A percentile compares a stretch with the other conserved stretches of the same genome.
phyloP scores from a whole-genome alignment of 64 coral and sea anemone species.

The Montipora foliosa region DNA sequence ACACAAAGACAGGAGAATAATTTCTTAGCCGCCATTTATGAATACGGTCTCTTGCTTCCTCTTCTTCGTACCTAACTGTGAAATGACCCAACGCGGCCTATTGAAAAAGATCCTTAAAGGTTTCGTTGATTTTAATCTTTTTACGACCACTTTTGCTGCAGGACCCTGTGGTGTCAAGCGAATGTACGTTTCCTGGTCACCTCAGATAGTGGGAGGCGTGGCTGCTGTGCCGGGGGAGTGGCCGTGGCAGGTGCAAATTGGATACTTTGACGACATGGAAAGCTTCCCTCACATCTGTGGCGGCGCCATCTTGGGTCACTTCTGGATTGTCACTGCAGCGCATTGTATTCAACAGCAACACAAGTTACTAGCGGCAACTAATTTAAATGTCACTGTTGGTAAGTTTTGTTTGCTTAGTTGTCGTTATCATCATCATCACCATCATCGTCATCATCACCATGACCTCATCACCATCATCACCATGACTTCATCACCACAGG shows the following conservation, averaged over 20 bases:
- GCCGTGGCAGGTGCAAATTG: conserved; percentile 76
- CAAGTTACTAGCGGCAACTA: not conserved
- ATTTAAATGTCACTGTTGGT: conserved; percentile 76
- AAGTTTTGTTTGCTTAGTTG: not conserved
- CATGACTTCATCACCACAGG: too few species aligned
- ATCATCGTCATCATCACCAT: not conserved
- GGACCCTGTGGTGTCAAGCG: conserved; percentile 50
- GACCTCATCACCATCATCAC: too few species aligned
- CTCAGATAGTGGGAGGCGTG: conserved; percentile 60
- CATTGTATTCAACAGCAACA: conserved; percentile 26
- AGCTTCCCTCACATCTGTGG: conserved; percentile 53
- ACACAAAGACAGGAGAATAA: too few species aligned
- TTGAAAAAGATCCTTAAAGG: too few species aligned
- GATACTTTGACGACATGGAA: conserved; percentile 14
- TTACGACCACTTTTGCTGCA: not conserved
- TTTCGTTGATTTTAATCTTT: not conserved
- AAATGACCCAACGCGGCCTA: too few species aligned
- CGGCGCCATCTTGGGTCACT: conserved; percentile 51
- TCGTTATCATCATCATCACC: not conserved
- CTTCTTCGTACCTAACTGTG: too few species aligned
- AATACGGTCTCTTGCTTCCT: too few species aligned
- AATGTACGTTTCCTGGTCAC: conserved; percentile 24
- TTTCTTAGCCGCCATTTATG: too few species aligned
- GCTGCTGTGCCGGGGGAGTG: conserved; percentile 44
- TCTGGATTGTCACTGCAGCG: conserved; percentile 70